phyloP scores from a whole-genome alignment of 1,140 invertebrate species.

The Varroa destructor region DNA sequence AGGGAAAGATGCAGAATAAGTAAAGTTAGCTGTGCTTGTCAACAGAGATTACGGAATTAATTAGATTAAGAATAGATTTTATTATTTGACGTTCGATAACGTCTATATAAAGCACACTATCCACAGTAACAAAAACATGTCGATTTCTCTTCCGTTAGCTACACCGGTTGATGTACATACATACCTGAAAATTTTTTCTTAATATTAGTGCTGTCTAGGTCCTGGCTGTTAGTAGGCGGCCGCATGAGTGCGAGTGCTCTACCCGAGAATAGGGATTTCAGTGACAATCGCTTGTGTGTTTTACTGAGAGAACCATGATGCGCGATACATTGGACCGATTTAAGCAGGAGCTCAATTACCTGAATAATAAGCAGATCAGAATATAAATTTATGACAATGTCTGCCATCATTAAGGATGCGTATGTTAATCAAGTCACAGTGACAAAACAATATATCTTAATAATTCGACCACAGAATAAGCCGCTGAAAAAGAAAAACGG shows the following conservation, averaged over 20 bases:
- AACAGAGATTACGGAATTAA: neutral
- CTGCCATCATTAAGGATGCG: no score
- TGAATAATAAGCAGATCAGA: neutral
- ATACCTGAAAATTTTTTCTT: constrained; percentile 24
- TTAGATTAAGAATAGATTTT: no score
- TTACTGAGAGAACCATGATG: constrained; percentile 21
- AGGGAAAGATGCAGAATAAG: neutral
- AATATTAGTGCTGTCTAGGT: neutral
- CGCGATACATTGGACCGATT: constrained; percentile 24
- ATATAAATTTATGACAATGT: no score
- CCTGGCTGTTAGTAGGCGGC: neutral
- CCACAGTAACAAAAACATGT: no score
- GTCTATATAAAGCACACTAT: no score
- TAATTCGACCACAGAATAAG: no score
- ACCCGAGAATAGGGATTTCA: constrained; percentile 5
- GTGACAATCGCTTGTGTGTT: constrained; percentile 10
- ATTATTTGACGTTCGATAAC: no score
- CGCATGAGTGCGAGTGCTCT: neutral
- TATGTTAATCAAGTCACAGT: no score
- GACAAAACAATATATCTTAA: no score
- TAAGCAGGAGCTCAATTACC: constrained; percentile 23
- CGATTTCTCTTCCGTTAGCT: no score
- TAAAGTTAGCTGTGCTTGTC: no score
- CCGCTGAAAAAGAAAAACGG: no score
- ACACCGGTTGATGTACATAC: neutral